Evolutionary conservation across 2,888 invertebrate genomes (phyloP), one percentile per base, ranked within the genome.

Genomic region (Tridacna gigas): DNA sequence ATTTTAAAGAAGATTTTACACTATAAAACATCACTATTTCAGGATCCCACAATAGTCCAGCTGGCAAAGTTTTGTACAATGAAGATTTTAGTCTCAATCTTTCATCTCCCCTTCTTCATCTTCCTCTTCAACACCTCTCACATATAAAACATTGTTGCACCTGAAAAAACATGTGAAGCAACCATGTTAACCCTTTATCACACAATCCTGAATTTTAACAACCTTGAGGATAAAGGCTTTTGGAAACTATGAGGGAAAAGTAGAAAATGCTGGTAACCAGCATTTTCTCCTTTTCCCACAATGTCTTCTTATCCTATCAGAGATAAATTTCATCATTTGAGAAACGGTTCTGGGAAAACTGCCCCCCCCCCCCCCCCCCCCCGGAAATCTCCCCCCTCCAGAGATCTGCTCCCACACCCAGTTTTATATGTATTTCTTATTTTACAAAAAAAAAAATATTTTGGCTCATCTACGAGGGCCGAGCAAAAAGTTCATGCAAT

Each of bases 121-220:
- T 93, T 99, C 99, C 93, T 99, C 99, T 90, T 99, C 99, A 0
- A 98, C 97, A 0, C 98, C 98, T 95, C 98, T 96, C 77, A 99
- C 98, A 94, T 98, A 99, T 83, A 99, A 95, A 0, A 99, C 98
- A 95, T 99, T 99, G 95, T 99, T 99, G 96, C 99, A 96, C 82
- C 95, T 94, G 91, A 9, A 63, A 63, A 63, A 56, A 20, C 56
- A n/a, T 56, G 56, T 20, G n/a, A 37, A 37, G 37, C 37, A 37
- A 37, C 3, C 37, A 63, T 63, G n/a, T 63, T 63, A n/a, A 63
- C 22, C 26, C 63, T 60, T 60, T 5, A 60, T 5, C n/a, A 9
- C 2, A 60, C 37, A 56, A 5, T 56, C 56, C 56, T 11, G 3
- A 3, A 5, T 5, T 5, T 9, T 20, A 1, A 9, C 11, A 56